phyloP scores from a whole-genome alignment of 2,797 vertebrate species.

The Muscicapa comitata region DNA sequence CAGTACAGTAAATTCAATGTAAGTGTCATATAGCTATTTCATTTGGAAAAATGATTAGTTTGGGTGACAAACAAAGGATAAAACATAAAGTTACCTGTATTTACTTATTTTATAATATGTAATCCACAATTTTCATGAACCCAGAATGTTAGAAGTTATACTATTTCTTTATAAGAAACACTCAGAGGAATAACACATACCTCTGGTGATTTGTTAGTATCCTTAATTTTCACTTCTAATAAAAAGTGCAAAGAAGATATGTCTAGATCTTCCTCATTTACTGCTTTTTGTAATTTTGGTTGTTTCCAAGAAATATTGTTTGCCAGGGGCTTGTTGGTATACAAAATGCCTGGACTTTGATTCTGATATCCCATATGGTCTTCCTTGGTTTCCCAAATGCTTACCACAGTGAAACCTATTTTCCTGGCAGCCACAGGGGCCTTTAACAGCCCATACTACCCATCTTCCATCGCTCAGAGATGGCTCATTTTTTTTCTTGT shows the following conservation, averaged over 20 bases:
- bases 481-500: background rate
- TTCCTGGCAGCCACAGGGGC: background rate
- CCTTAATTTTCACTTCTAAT: background rate
- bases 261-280: background rate
- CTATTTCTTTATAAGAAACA: background rate
- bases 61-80: background rate
- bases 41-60: background rate
- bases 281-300: background rate
- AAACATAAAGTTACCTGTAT: background rate
- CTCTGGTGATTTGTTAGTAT: background rate
- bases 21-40: background rate
- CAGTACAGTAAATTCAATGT: background rate
- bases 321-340: constrained; percentile 4
- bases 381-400: background rate
- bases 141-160: background rate
- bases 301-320: background rate
- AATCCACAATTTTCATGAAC: background rate
- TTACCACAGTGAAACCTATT: background rate
- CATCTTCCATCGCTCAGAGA: background rate
- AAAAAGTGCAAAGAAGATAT: background rate
- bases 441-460: background rate
- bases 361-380: background rate
- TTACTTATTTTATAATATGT: background rate
- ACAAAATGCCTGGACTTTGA: constrained; percentile 27
- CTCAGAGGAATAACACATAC: background rate